phyloP scores from a whole-genome alignment of 1,140 invertebrate genomes.

The Geopemphigus sp. region DNA sequence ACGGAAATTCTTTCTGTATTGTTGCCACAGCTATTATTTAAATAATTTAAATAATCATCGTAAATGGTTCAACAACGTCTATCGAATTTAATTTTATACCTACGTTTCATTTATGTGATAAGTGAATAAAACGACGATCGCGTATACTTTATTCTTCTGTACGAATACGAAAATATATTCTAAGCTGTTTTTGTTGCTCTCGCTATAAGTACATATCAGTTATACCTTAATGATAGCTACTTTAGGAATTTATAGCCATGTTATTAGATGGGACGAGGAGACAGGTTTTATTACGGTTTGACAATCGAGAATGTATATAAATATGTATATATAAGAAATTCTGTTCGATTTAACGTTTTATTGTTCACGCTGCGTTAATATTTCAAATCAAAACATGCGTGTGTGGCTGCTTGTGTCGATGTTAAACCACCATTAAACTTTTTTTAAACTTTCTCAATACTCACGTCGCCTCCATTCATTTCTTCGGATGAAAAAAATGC shows the following conservation, averaged over 20 bases:
- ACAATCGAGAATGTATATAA: not conserved
- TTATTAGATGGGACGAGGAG: not conserved
- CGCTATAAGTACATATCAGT: not conserved
- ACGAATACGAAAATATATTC: not conserved
- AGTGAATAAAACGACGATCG: too few species aligned
- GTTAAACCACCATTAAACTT: conserved; percentile 14
- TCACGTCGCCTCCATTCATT: not conserved
- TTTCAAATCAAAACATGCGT: not conserved
- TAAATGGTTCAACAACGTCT: too few species aligned
- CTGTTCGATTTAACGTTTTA: conserved; percentile 29
- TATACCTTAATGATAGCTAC: not conserved
- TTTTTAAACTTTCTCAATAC: not conserved
- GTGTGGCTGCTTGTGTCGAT: not conserved
- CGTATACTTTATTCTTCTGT: too few species aligned
- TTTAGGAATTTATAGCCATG: not conserved
- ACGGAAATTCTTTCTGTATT: too few species aligned
- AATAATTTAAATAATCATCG: too few species aligned
- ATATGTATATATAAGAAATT: not conserved
- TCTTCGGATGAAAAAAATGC: not conserved
- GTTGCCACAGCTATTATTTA: too few species aligned
- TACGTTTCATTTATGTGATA: too few species aligned
- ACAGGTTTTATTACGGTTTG: conserved; percentile 2
- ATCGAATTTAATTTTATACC: too few species aligned
- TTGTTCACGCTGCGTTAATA: not conserved
- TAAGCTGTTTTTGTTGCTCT: not conserved